A percentile compares a stretch with the other conserved stretches of the same genome.
These are phyloP conservation scores for Troilus luridus DNA, from an alignment of 2,888 invertebrate species.

Conservation along the genomic window DNA sequence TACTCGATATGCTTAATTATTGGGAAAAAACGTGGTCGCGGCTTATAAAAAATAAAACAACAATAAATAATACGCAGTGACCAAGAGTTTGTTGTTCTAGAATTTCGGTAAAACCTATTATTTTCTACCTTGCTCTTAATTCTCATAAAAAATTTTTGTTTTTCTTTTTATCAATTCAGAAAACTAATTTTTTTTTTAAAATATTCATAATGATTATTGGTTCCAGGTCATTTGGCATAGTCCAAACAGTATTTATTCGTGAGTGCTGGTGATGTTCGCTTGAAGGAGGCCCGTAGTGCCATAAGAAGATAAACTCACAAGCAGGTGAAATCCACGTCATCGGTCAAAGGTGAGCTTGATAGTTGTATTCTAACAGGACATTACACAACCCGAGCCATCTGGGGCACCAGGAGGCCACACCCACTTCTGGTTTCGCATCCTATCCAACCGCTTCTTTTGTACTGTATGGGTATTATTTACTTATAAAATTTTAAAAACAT, in stretches of 20 bases:
- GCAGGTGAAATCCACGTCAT: slow-evolving; percentile 57
- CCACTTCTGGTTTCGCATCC: slow-evolving; percentile 32
- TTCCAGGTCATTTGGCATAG: slow-evolving; percentile 47
- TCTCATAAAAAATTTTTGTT: too few relatives aligned
- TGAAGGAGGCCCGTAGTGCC: slow-evolving; percentile 39
- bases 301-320: slow-evolving; percentile 31
- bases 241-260: slow-evolving; percentile 47
- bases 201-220: not conserved
- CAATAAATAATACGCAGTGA: too few relatives aligned
- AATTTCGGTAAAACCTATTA: not conserved
- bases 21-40: too few relatives aligned
- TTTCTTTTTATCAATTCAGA: not conserved
- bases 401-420: slow-evolving; percentile 45
- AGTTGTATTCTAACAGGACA: slow-evolving; percentile 50
- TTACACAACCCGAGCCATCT: slow-evolving; percentile 51
- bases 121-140: not conserved
- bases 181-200: not conserved
- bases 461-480: not conserved
- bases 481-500: not conserved
- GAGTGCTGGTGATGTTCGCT: slow-evolving; percentile 54
- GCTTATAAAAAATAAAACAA: too few relatives aligned
- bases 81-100: not conserved
- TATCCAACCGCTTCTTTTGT: not conserved
- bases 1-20: too few relatives aligned
- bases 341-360: slow-evolving; percentile 56